Conservation (phyloP, 2,888 invertebrate species). For the Allophyes oxyacanthae region DNA sequence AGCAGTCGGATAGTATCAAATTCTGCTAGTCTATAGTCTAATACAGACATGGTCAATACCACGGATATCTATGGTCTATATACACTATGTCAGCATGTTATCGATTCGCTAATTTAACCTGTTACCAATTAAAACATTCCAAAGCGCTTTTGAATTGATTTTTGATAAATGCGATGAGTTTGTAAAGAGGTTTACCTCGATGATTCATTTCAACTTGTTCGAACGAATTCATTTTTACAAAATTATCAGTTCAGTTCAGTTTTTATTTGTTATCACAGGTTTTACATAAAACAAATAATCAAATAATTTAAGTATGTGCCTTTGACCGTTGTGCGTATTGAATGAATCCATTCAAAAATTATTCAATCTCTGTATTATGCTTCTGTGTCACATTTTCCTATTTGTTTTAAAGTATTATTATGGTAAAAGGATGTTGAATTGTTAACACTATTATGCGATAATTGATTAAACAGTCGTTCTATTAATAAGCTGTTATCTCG, state of each 20-base stretch:
- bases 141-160: slow-evolving; percentile 32
- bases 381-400: slow-evolving; percentile 16
- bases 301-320: background rate
- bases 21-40: slow-evolving; percentile 14
- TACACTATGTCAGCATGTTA: no score
- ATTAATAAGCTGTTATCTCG: slow-evolving; percentile 40
- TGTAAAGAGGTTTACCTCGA: slow-evolving; percentile 16
- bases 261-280: no score
- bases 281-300: slow-evolving; percentile 6
- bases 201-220: slow-evolving; percentile 12
- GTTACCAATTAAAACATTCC: slow-evolving; percentile 37
- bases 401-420: slow-evolving; percentile 26
- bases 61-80: no score
- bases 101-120: slow-evolving; percentile 19
- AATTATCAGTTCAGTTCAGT: no score
- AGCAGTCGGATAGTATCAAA: slow-evolving; percentile 12
- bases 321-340: no score
- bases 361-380: slow-evolving; percentile 1
- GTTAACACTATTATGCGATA: slow-evolving; percentile 6
- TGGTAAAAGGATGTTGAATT: slow-evolving; percentile 10
- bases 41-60: no score
- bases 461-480: slow-evolving; percentile 42
- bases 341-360: no score
- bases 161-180: slow-evolving; percentile 16
- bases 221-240: no score